Conservation (phyloP, 2,797 vertebrate species). For the Labeo calbasu region DNA sequence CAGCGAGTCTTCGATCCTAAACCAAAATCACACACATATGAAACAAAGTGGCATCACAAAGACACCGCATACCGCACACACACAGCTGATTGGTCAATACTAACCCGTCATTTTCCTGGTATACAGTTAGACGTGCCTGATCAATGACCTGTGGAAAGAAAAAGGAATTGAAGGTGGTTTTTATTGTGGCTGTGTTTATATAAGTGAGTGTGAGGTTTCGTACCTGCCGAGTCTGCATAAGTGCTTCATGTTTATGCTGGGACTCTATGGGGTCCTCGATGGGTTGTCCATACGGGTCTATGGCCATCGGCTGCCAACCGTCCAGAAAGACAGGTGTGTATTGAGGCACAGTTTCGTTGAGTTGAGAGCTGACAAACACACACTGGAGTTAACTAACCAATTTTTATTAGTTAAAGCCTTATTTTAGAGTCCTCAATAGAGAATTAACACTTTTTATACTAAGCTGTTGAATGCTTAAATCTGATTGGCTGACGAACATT, state of each 20-base stretch:
- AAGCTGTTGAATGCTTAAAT: too few relatives aligned
- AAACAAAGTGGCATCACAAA: neutral
- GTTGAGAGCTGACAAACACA: constrained; percentile 65
- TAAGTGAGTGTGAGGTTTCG: constrained; percentile 1
- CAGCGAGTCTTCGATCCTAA: constrained; percentile 61
- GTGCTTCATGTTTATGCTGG: constrained; percentile 81
- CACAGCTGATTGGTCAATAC: neutral
- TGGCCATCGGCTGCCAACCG: constrained; percentile 79
- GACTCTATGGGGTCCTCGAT: constrained; percentile 81
- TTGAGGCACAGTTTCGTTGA: constrained; percentile 64
- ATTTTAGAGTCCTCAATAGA: neutral
- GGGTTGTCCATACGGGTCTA: constrained; percentile 68
- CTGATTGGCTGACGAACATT: too few relatives aligned
- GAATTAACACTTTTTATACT: neutral
- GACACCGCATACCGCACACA: neutral
- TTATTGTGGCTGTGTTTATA: constrained; percentile 4
- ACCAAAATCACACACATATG: constrained; percentile 11
- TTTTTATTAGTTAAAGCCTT: neutral
- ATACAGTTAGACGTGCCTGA: neutral
- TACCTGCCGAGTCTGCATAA: constrained; percentile 61
- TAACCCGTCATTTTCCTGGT: constrained; percentile 39
- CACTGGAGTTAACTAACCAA: neutral
- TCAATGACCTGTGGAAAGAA: constrained; percentile 14
- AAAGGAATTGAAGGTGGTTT: neutral
- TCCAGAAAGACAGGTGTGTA: constrained; percentile 82